Evolutionary conservation across 2,888 invertebrate genomes (phyloP).

Genomic region (Teleogryllus oceanicus): DNA sequence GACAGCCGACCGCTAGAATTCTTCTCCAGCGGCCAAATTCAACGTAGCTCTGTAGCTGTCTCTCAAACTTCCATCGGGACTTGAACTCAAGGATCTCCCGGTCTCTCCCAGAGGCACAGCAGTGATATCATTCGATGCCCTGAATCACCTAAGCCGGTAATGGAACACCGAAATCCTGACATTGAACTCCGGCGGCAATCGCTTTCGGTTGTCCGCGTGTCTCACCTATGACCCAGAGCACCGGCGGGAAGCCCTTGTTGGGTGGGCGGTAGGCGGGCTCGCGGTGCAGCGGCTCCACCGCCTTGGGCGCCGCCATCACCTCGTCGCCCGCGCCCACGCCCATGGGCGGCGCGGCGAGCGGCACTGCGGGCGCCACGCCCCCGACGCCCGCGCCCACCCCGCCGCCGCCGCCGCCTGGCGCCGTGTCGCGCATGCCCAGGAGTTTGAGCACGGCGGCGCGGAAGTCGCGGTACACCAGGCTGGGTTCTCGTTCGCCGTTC

Average conservation of each 20-base stretch:
- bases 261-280: constrained; percentile 50
- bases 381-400: constrained; percentile 60
- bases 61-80: too few relatives aligned
- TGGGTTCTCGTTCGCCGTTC: constrained; percentile 82
- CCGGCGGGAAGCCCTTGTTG: constrained; percentile 47
- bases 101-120: too few relatives aligned
- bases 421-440: constrained; percentile 64
- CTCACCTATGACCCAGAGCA: constrained; percentile 53
- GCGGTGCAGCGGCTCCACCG: constrained; percentile 54
- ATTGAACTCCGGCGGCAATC: not conserved
- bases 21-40: too few relatives aligned
- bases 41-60: too few relatives aligned
- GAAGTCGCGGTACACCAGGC: constrained; percentile 83
- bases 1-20: too few relatives aligned
- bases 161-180: too few relatives aligned
- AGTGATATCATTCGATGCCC: too few relatives aligned
- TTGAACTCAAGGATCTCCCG: too few relatives aligned
- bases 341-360: constrained; percentile 44
- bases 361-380: constrained; percentile 57
- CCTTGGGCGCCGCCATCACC: constrained; percentile 38
- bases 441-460: constrained; percentile 73
- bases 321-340: constrained; percentile 55
- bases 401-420: constrained; percentile 41
- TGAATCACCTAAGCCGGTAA: too few relatives aligned
- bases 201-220: not conserved